A percentile compares a stretch with the other conserved stretches of the same genome.
Conservation (phyloP, 2,888 invertebrate genomes). For the Ophonus ardosiacus region DNA sequence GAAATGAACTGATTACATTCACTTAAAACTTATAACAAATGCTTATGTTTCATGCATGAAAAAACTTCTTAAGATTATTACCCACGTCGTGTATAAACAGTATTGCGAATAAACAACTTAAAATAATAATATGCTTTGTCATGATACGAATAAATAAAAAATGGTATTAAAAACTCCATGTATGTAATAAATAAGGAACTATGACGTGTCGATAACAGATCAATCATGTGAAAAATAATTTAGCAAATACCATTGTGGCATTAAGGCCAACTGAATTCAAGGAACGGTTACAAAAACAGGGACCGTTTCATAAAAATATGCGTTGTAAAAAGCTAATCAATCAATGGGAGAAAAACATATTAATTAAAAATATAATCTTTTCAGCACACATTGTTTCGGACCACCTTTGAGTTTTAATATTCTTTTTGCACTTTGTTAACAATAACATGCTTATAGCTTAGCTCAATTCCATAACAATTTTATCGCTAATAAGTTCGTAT, state of each 20-base stretch:
- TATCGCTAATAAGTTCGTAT: too few relatives aligned
- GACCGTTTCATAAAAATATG: slow-evolving; percentile 20
- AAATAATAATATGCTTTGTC: not conserved
- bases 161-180: not conserved
- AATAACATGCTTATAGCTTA: not conserved
- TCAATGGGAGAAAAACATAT: slow-evolving; percentile 33
- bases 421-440: slow-evolving; percentile 9
- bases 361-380: slow-evolving; percentile 23
- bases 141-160: not conserved
- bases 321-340: slow-evolving; percentile 38
- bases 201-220: slow-evolving; percentile 43
- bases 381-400: not conserved
- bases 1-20: too few relatives aligned
- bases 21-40: too few relatives aligned
- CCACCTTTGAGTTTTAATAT: slow-evolving; percentile 3
- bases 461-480: too few relatives aligned
- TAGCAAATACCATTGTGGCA: slow-evolving; percentile 44
- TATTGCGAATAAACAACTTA: not conserved
- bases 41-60: too few relatives aligned
- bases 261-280: slow-evolving; percentile 39
- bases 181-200: not conserved
- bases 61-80: not conserved
- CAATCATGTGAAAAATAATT: slow-evolving; percentile 45
- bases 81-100: not conserved
- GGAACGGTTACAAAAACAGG: slow-evolving; percentile 4